Percentiles rank a stretch among this genome's conserved stretches.
phyloP scores from a whole-genome alignment of 2,113 vertebrate genomes.

The Daubentonia madagascariensis region DNA sequence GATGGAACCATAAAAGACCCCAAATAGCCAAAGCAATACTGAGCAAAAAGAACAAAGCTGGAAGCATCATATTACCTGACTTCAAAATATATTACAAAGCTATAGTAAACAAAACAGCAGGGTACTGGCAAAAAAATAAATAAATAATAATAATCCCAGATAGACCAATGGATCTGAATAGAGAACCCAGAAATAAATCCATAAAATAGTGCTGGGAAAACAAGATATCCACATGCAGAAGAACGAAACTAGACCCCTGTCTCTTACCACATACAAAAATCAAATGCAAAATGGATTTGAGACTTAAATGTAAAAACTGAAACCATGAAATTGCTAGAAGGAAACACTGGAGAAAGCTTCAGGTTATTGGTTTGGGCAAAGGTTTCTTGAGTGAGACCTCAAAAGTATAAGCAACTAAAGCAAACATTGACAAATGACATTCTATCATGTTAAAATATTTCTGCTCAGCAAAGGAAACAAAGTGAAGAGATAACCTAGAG shows the following conservation, averaged over 20 bases:
- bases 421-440: background rate
- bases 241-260: background rate
- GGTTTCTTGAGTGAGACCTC: background rate
- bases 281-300: background rate
- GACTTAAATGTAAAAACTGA: background rate
- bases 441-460: background rate
- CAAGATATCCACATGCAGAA: background rate
- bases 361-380: background rate
- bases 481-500: background rate
- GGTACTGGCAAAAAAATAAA: too few relatives aligned
- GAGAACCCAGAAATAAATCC: background rate
- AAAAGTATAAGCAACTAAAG: background rate
- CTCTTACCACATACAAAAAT: background rate
- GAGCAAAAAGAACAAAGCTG: too few relatives aligned
- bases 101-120: too few relatives aligned
- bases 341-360: background rate
- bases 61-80: too few relatives aligned
- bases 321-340: background rate
- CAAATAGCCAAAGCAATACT: too few relatives aligned
- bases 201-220: background rate
- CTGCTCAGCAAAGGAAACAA: background rate
- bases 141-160: too few relatives aligned
- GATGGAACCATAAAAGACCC: too few relatives aligned
- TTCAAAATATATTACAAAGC: too few relatives aligned
- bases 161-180: too few relatives aligned